A percentile compares a stretch with the other conserved stretches of the same genome.
phyloP scores from a whole-genome alignment of 2,888 invertebrate species.

The Zeuzera pyrina region DNA sequence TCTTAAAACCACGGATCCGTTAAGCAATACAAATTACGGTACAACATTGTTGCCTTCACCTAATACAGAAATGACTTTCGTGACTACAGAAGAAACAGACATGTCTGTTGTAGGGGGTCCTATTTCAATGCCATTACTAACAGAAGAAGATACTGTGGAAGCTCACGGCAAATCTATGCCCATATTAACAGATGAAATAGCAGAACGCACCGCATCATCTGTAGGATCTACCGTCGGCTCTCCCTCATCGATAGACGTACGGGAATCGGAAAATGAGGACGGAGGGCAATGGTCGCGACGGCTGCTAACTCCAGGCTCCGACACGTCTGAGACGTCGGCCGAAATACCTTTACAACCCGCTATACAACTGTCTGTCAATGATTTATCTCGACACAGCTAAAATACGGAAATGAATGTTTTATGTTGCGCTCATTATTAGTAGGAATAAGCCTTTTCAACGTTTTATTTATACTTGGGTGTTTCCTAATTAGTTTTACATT shows the following conservation, averaged over 20 bases:
- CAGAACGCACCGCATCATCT: constrained; percentile 37
- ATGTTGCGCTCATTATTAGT: too few species aligned
- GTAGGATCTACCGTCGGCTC: constrained; percentile 38
- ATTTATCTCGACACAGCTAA: constrained; percentile 29
- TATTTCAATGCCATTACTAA: constrained; percentile 75
- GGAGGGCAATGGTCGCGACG: constrained; percentile 42
- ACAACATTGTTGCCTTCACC: constrained; percentile 35
- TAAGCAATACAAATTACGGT: constrained; percentile 37
- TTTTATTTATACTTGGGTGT: constrained; percentile 22
- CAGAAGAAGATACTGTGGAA: constrained; percentile 54
- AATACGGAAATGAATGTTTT: too few species aligned
- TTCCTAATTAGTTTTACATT: constrained; percentile 17
- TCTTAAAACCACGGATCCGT: constrained; percentile 60
- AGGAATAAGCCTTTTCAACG: too few species aligned
- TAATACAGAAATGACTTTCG: constrained; percentile 47
- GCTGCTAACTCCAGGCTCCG: constrained; percentile 47
- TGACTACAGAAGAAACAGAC: constrained; percentile 40
- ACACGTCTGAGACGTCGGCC: constrained; percentile 48
- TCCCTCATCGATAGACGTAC: constrained; percentile 35
- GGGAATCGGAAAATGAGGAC: constrained; percentile 37
- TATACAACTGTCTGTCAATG: constrained; percentile 46
- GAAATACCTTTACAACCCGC: constrained; percentile 58
- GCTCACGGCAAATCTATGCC: constrained; percentile 63
- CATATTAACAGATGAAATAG: constrained; percentile 50
- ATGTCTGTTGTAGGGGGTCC: constrained; percentile 38